Percentiles rank a stretch among this genome's conserved stretches.
Evolutionary conservation across 2,113 vertebrate species (phyloP).

Genomic region (Austrofundulus limnaeus): DNA sequence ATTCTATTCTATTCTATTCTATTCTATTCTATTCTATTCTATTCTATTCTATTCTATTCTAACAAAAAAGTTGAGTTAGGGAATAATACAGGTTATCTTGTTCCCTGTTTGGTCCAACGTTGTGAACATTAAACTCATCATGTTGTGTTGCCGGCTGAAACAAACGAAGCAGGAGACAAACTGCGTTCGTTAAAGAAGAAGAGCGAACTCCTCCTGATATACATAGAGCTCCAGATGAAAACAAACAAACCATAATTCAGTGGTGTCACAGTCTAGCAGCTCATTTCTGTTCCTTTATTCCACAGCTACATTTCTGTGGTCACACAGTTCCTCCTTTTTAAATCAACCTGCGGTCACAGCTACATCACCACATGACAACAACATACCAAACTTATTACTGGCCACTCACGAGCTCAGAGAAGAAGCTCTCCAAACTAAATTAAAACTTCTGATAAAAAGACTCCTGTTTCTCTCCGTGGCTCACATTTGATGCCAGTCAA

Average conservation of each 20-base stretch:
- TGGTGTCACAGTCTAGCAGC: not conserved
- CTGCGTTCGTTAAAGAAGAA: too few species aligned
- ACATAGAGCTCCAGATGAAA: not conserved
- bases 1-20: too few species aligned
- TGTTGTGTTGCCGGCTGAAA: too few species aligned
- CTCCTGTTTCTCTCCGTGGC: not conserved
- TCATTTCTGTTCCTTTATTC: constrained; percentile 9
- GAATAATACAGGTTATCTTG: too few species aligned
- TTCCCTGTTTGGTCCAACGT: too few species aligned
- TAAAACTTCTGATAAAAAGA: constrained; percentile 7
- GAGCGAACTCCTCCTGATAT: too few species aligned
- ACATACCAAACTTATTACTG: constrained; percentile 30
- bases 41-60: too few species aligned
- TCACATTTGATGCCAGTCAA: not conserved
- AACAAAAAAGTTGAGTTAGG: too few species aligned
- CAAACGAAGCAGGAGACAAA: too few species aligned
- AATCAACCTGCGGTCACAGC: constrained; percentile 35
- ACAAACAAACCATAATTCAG: constrained; percentile 5
- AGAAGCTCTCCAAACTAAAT: constrained; percentile 8
- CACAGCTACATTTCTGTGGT: constrained; percentile 29
- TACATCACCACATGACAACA: constrained; percentile 40
- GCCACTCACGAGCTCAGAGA: constrained; percentile 7
- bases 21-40: too few species aligned
- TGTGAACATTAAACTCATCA: too few species aligned
- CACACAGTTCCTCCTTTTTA: constrained; percentile 28